Base-by-base conservation (phyloP, 2,888 invertebrate genomes). In the Tricholauxania praeusta region DNA sequence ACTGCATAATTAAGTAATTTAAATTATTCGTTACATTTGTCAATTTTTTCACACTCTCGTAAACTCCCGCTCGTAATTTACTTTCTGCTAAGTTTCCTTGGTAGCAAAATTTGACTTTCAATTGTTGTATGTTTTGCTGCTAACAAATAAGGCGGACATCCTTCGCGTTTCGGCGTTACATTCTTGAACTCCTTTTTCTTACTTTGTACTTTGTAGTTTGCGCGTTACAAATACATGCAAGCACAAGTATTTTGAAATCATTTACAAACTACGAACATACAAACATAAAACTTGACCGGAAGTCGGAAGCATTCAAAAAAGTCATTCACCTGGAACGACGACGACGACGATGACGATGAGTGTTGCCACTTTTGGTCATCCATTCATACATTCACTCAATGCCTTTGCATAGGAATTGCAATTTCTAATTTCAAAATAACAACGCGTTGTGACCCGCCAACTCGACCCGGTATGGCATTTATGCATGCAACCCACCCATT, bases 261-360 rank as follows among this genome's bases (percentile, higher is more conserved):
- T 39, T 39, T 39, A 39, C 39, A 39, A 39, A 39, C n/a, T n/a
- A 5, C 39, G 6, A 39, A 39, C 39, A 39, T 22, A 47, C 67
- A 57, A 19, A 47, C 19, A 14, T 55, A 55, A 76, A 77, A 77
- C 80, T 85, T 85, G 86, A 83, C 86, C 84, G 84, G 86, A 85
- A 85, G 82, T 80, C 77, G 82, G 79, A 83, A 82, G 80, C 78
- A 79, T 80, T 80, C 79, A 77, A 79, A 82, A 79, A 80, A 84
- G 86, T 86, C 84, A 84, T 84, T 86, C 85, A 84, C 84, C 84
- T 82, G 83, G 75, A 75, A 75, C 74, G 53, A 39, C 39, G 39
- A 39, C 39, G 39, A 39, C 39, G 39, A 8, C 39, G 39, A 8
- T 5, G 39, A 10, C 5, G 39, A 7, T 39, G 39, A 39, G 62